Conservation (phyloP, 2,113 vertebrate genomes). For the Cyanistes caeruleus region DNA sequence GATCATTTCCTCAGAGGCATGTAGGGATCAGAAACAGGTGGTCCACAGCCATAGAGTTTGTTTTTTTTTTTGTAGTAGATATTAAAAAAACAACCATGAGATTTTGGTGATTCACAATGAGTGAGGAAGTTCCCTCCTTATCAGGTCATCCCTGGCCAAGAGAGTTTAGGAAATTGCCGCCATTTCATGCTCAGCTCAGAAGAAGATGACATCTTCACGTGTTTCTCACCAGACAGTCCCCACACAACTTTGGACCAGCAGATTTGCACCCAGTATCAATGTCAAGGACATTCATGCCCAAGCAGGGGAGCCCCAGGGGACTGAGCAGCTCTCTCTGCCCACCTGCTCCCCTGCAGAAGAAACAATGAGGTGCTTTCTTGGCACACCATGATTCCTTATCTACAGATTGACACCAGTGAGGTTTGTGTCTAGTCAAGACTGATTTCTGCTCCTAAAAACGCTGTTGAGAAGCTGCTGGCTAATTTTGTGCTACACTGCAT, state of each 20-base stretch:
- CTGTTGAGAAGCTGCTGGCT: neutral
- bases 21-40: neutral
- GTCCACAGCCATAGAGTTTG: neutral
- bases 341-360: neutral
- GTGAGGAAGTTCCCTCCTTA: neutral
- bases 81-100: neutral
- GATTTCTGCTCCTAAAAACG: neutral
- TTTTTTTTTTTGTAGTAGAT: neutral
- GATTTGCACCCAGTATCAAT: neutral
- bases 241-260: neutral
- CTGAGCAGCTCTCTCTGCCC: neutral
- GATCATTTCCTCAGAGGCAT: fast-evolving
- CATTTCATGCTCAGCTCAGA: neutral
- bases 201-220: fast-evolving
- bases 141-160: neutral
- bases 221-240: neutral
- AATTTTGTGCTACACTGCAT: neutral
- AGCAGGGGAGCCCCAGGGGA: neutral
- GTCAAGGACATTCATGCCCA: neutral
- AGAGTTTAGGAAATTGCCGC: neutral
- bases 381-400: neutral
- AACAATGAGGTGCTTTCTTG: neutral
- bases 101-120: neutral
- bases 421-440: neutral
- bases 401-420: fast-evolving